Base-by-base conservation (phyloP, 2,888 invertebrate genomes). In the Mythimna vitellina region DNA sequence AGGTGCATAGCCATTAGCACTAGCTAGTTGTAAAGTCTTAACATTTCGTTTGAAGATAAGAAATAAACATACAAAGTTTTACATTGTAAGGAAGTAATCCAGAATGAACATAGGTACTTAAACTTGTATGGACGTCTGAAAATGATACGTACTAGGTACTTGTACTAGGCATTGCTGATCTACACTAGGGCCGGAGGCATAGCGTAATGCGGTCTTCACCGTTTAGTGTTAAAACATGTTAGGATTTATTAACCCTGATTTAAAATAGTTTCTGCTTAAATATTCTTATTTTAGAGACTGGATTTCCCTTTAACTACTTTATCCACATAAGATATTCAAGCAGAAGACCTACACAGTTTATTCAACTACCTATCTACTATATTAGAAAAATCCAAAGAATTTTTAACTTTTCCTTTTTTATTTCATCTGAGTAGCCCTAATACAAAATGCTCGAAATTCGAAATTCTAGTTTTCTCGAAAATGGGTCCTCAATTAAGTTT, bases 101-200 rank as follows among this genome's bases (percentile, higher is more conserved):
- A 60, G 17, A 62, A 25, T 54, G 22, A 32, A 78, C 54, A 38
- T 42, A n/a, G n/a, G n/a, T n/a, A 35, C 29, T 3, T 29, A 29
- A 74, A 65, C 49, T 64, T 63, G 42, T 57, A 57, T 12, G 10
- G n/a, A 20, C 29, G 53, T 67, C 65, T 62, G 46, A 65, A 61
- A 14, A 68, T 65, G n/a, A n/a, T 61, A 68, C 61, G 42, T 62
- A 65, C n/a, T n/a, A n/a, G n/a, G n/a, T n/a, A n/a, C n/a, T n/a
- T n/a, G n/a, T n/a, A n/a, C 25, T 51, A 69, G 35, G 57, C 69
- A 38, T 66, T 67, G 49, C 57, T 54, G 64, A 78, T 81, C 20
- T 53, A 35, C 14, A 38, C 22, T 51, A 54, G 29, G 20, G 12
- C n/a, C n/a, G n/a, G n/a, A n/a, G 12, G 56, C 56, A 57, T n/a